phyloP scores from a whole-genome alignment of 2,113 vertebrate genomes.

The Hippopotamus amphibius region DNA sequence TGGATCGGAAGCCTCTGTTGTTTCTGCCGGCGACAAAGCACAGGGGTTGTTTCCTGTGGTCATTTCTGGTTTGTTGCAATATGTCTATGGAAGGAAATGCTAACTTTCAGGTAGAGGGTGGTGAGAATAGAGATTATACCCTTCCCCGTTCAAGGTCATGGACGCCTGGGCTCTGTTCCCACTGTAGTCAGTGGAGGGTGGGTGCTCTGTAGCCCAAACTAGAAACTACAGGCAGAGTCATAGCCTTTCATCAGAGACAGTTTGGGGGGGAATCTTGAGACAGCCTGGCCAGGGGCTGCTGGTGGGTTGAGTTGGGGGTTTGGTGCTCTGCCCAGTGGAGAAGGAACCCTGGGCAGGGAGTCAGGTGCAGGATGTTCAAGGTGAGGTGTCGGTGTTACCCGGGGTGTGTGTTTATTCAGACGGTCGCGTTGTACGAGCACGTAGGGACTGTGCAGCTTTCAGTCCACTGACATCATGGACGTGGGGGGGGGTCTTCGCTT shows the following conservation, averaged over 20 bases:
- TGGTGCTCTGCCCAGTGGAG: neutral
- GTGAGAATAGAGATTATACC: neutral
- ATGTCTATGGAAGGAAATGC: too few relatives aligned
- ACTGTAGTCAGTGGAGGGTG: neutral
- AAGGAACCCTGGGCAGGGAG: neutral
- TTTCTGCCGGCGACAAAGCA: neutral
- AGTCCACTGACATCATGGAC: neutral
- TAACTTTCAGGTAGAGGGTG: neutral
- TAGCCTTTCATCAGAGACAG: neutral
- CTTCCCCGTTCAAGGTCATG: neutral
- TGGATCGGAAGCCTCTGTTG: neutral
- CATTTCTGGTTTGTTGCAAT: neutral
- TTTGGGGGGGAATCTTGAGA: too few relatives aligned
- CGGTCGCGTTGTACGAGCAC: fast-evolving
- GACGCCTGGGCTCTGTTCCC: neutral
- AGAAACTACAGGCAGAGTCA: neutral
- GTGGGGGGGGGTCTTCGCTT: neutral
- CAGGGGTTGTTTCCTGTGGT: fast-evolving
- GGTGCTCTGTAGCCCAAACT: neutral
- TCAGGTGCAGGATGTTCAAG: neutral
- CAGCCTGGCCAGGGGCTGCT: neutral
- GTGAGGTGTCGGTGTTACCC: fast-evolving
- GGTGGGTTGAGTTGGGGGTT: neutral
- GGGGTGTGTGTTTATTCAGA: fast-evolving
- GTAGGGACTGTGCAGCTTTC: too few relatives aligned